Base-by-base conservation (phyloP, 1,140 invertebrate species). In the Hylaeus volcanicus region DNA sequence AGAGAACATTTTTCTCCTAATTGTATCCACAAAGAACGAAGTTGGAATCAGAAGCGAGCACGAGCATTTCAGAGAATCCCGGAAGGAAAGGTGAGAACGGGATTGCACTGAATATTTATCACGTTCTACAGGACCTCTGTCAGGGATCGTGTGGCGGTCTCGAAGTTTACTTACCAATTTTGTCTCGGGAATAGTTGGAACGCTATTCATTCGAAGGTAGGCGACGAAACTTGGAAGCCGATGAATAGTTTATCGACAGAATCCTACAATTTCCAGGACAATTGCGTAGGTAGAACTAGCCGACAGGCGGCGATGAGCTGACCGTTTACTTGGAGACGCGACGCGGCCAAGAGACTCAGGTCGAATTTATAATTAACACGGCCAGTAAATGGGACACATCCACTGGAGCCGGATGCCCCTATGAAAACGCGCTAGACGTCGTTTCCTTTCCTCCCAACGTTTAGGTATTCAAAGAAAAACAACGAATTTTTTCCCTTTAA, bases 331-430 rank as follows among this genome's bases (percentile, higher is more conserved):
- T 76, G 79, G 79, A 80, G 80, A 87, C 74, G 51, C 82, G 72
- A 84, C 61, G 81, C 64, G 74, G 77, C 74, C 75, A 79, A 73
- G 79, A 81, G 83, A 86, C 85, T 88, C 69, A 80, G 83, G 81
- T 87, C 85, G 85, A 89, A 89, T 90, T 90, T 89, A 90, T 90
- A 90, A 90, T 90, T 90, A 90, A 89, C 89, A 82, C 81, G 81
- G 82, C 72, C 70, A 73, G 83, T 86, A 90, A 90, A 89, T 87
- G 88, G 89, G 82, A 89, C 88, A 88, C 83, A 85, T 79, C 70
- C 84, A 79, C 82, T 79, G 86, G 85, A 87, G 69, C 69, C 85
- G 65, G 65, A 71, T 61, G 56, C 37, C 61, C 63, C 39, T 64
- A 75, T 39, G 71, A 74, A 64, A 76, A 48, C 45, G 55, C 60